A percentile compares a stretch with the other conserved stretches of the same genome.
Conservation (phyloP, 2,888 invertebrate species). For the Caenorhabditis plicata region DNA sequence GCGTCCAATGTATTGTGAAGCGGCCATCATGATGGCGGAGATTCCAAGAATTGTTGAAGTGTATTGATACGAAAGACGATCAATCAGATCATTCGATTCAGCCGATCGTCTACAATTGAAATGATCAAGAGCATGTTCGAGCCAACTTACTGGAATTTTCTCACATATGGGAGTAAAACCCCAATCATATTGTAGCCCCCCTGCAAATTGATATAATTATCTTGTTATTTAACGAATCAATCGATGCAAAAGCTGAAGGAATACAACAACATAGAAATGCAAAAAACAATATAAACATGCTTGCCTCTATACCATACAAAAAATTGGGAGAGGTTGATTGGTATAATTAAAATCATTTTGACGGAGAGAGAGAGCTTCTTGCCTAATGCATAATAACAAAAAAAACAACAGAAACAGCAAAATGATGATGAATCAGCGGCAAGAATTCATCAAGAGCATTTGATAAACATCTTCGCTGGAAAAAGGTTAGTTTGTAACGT, state of each 20-base stretch:
- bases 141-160: constrained; percentile 37
- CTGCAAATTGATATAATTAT: neutral
- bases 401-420: constrained; percentile 11
- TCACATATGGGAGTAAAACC: constrained; percentile 33
- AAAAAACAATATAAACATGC: no score
- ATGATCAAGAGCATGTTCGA: no score
- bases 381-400: constrained; percentile 7
- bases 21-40: constrained; percentile 60
- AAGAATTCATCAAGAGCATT: no score
- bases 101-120: constrained; percentile 56
- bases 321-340: neutral
- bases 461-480: no score
- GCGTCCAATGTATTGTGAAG: constrained; percentile 64
- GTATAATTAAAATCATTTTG: no score
- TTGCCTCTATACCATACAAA: constrained; percentile 13
- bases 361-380: constrained; percentile 1
- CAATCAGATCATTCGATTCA: constrained; percentile 63
- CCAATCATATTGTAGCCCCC: constrained; percentile 29
- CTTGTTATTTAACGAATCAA: no score
- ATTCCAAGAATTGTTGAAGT: constrained; percentile 28
- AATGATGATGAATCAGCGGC: no score
- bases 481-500: no score
- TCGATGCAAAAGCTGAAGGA: no score
- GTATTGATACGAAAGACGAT: constrained; percentile 34
- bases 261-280: no score